Evolutionary conservation across 2,797 vertebrate genomes (phyloP), one percentile per base, ranked within the genome.

Genomic region (Mycteria americana): DNA sequence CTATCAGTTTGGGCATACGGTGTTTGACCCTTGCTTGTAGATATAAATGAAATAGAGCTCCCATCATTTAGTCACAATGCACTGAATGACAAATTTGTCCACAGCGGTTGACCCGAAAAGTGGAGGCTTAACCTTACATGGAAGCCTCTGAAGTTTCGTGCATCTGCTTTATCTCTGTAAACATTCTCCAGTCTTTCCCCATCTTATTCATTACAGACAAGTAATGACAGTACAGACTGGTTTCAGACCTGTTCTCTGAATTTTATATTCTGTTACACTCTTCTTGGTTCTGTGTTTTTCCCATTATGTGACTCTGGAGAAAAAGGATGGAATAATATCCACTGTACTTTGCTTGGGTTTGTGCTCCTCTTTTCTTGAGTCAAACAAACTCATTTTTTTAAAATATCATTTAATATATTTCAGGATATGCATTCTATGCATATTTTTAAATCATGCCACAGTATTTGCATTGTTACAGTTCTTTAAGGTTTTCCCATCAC

Each of bases 81-180:
- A 46, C 69, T 88, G 91, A 91, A 91, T 95, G 95, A 96, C 95
- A 96, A 96, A 97, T 97, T 93, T 96, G 92, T 95, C 96, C 88
- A 67, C 30, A 45, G 57, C 74, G 81, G 92, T 93, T 96, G 96
- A 97, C 96, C 92, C 94, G 89, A 94, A 77, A 97, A 96, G 93
- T 88, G 72, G 64, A 96, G 69, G 72, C n/a, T 85, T 97, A 95
- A 96, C 95, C 96, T 97, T 93, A 89, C 65, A 85, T 1, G 6
- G 84, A 94, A 91, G 50, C 59, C 95, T 97, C 96, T 97, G 97
- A 97, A 96, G 90, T 94, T 95, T 86, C 74, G 79, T 93, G 94
- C 93, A 76, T 97, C 97, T 98, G 93, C 63, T 97, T 97, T 96
- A 39, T 95, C 91, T 97, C 96, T 91, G 54, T 93, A 97, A 97